These are phyloP conservation scores for Hassar affinis DNA, from an alignment of 2,113 vertebrate genomes.

Conservation along the genomic window DNA sequence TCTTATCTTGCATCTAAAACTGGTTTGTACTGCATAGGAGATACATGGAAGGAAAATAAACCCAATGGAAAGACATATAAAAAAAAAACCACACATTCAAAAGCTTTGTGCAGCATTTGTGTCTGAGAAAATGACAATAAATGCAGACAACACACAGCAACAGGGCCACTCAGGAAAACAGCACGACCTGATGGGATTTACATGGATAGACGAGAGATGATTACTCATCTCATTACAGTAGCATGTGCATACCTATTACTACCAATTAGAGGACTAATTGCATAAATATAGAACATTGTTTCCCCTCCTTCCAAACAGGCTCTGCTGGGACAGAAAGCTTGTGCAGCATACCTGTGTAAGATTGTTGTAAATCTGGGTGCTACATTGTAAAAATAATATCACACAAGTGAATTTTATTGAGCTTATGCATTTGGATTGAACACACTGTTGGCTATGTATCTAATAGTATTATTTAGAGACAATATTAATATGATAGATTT, in stretches of 20 bases:
- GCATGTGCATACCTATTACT: constrained; percentile 74
- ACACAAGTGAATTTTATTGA: constrained; percentile 3
- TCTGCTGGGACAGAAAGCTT: constrained; percentile 53
- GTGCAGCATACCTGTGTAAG: constrained; percentile 10
- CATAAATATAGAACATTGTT: constrained; percentile 73
- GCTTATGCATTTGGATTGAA: neutral
- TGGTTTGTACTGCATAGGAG: neutral
- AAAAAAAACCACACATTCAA: neutral
- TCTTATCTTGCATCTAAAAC: neutral
- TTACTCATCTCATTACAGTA: constrained; percentile 72
- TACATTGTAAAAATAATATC: neutral
- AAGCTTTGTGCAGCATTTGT: neutral
- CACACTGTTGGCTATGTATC: neutral
- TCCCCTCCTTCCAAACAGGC: constrained; percentile 55
- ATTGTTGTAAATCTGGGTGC: constrained; percentile 3
- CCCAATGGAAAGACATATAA: too few relatives aligned
- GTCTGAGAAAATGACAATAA: constrained; percentile 14
- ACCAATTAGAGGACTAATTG: constrained; percentile 78
- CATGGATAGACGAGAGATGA: constrained; percentile 69
- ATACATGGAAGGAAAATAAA: neutral
- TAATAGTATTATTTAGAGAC: neutral
- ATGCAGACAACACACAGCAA: constrained; percentile 44
- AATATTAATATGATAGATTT: neutral
- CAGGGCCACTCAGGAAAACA: constrained; percentile 63
- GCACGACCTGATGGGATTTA: constrained; percentile 71